These are phyloP conservation scores for Formicarius rufipectus DNA, from an alignment of 2,113 vertebrate genomes.

Conservation along the genomic window DNA sequence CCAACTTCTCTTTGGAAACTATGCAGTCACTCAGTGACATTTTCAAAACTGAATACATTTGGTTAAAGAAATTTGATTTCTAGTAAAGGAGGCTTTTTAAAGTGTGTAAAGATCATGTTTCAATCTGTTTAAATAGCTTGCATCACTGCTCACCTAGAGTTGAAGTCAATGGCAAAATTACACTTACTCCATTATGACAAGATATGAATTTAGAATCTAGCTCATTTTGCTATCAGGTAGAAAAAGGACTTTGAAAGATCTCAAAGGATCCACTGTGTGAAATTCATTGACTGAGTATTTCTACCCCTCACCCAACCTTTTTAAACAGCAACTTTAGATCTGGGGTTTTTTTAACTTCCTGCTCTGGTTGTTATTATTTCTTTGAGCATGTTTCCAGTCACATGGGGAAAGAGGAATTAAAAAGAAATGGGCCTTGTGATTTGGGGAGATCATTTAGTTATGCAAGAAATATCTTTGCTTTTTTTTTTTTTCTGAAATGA, in stretches of 20 bases:
- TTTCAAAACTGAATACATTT: neutral
- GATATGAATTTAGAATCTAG: neutral
- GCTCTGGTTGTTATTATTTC: neutral
- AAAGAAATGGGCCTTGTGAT: neutral
- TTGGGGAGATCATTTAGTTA: slow-evolving; percentile 12
- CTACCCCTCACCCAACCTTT: neutral
- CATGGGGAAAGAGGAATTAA: neutral
- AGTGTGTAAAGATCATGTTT: neutral
- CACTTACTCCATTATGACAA: neutral
- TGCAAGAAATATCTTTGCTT: neutral
- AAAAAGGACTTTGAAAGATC: neutral
- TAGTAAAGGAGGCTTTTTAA: neutral
- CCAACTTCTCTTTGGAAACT: neutral
- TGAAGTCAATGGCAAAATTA: neutral
- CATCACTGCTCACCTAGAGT: neutral
- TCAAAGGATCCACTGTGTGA: neutral
- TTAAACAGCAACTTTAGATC: neutral
- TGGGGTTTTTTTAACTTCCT: neutral
- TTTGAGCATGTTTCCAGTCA: neutral
- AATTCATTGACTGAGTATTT: neutral
- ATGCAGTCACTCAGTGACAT: neutral
- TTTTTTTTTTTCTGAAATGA: neutral
- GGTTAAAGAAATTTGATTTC: neutral
- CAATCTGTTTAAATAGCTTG: neutral
- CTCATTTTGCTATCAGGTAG: neutral